phyloP scores from a whole-genome alignment of 2,797 vertebrate genomes.

The Tokudaia muenninki region DNA sequence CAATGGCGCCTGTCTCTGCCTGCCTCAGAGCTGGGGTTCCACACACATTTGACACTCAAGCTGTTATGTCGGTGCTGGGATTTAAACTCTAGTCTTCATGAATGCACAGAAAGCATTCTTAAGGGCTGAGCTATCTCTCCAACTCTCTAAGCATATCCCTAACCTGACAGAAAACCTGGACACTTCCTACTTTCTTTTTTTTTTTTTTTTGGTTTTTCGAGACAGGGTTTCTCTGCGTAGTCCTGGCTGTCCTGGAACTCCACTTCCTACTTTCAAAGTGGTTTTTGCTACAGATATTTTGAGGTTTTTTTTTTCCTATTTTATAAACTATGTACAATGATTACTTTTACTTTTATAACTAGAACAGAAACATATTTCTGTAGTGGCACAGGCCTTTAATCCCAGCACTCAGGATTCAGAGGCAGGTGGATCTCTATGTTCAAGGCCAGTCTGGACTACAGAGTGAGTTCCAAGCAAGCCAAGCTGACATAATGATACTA shows the following conservation, averaged over 20 bases:
- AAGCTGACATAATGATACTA: background rate
- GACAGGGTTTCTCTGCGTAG: too few species aligned
- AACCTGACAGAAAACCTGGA: background rate
- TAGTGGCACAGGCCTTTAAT: background rate
- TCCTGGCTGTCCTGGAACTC: too few species aligned
- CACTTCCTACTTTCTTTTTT: background rate
- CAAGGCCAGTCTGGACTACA: background rate
- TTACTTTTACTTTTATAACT: constrained; percentile 2
- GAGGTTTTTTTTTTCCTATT: background rate
- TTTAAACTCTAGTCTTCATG: background rate
- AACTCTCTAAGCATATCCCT: background rate
- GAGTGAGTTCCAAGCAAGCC: background rate
- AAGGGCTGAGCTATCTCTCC: background rate
- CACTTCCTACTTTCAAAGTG: background rate
- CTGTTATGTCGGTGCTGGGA: background rate
- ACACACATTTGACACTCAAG: background rate
- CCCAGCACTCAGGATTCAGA: background rate
- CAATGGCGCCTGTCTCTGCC: background rate
- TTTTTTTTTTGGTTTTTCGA: too few species aligned
- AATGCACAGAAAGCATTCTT: background rate
- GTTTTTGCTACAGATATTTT: background rate
- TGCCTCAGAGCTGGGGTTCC: background rate
- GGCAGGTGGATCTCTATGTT: background rate
- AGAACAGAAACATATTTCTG: constrained; percentile 10
- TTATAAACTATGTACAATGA: background rate